Evolutionary conservation across 2,113 vertebrate species (phyloP).

Genomic region (Hippolais icterina): DNA sequence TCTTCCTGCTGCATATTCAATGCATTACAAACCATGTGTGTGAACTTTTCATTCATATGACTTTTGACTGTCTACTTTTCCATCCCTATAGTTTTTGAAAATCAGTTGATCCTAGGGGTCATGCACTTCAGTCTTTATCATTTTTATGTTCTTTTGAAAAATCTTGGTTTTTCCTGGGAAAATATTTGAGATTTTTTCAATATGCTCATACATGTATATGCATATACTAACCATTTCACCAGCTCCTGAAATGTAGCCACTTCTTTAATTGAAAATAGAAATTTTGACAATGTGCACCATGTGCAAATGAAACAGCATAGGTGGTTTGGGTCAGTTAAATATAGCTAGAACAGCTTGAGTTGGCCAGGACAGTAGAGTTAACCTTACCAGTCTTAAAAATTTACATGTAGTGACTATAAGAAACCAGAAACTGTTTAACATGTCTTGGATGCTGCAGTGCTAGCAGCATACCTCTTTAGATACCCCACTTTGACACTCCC

Average conservation of each 20-base stretch:
- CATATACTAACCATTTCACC: neutral
- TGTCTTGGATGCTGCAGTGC: neutral
- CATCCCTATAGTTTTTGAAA: neutral
- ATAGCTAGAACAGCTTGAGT: neutral
- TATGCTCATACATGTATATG: neutral
- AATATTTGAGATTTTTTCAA: neutral
- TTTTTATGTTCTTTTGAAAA: neutral
- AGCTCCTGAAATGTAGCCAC: neutral
- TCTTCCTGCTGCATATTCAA: neutral
- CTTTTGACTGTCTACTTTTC: neutral
- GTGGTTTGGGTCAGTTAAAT: neutral
- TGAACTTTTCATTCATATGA: neutral
- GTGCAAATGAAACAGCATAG: neutral
- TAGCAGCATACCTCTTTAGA: neutral
- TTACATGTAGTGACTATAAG: neutral
- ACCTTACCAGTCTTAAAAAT: neutral
- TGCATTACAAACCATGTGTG: neutral
- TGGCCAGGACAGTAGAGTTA: neutral
- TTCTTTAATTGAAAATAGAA: neutral
- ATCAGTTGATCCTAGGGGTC: neutral
- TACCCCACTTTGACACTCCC: neutral
- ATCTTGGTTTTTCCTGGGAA: neutral
- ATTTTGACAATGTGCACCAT: neutral
- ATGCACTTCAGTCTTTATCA: neutral
- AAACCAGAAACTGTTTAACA: neutral